phyloP scores from a whole-genome alignment of 2,888 invertebrate species.

The Odontomyia ornata region DNA sequence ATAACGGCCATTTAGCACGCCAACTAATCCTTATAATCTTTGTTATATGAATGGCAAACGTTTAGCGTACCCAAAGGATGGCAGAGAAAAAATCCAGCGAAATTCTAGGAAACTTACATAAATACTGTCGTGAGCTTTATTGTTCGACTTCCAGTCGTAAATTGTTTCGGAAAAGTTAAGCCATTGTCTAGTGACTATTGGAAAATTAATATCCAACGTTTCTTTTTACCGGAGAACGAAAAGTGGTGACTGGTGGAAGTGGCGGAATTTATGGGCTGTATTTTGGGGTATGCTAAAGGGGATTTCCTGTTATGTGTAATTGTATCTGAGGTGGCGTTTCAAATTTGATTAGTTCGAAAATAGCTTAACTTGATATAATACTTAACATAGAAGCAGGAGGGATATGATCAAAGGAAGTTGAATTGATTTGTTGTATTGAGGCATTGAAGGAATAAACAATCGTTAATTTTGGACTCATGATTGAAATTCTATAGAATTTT shows the following conservation, averaged over 20 bases:
- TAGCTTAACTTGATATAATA: too few relatives aligned
- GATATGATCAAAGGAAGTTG: too few relatives aligned
- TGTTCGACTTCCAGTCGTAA: background rate
- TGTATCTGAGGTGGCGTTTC: too few relatives aligned
- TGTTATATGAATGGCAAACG: constrained; percentile 33
- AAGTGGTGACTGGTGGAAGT: background rate
- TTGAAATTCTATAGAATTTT: too few relatives aligned
- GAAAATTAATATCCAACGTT: constrained; percentile 13
- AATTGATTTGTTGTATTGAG: too few relatives aligned
- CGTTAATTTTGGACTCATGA: too few relatives aligned
- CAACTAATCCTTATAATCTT: constrained; percentile 22
- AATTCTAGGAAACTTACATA: constrained; percentile 6
- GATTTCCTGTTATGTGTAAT: background rate
- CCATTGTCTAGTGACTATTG: constrained; percentile 30
- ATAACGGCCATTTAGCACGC: constrained; percentile 36
- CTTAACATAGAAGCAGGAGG: too few relatives aligned
- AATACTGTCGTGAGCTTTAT: constrained; percentile 17
- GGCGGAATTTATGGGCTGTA: background rate
- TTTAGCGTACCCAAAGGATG: constrained; percentile 23
- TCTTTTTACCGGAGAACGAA: background rate
- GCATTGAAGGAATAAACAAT: too few relatives aligned
- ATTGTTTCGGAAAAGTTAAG: constrained; percentile 35
- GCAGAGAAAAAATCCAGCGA: background rate
- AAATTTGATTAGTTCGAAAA: too few relatives aligned
- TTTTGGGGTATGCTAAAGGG: background rate